Conservation (phyloP, 2,888 invertebrate species). For the Leucozona laternaria region DNA sequence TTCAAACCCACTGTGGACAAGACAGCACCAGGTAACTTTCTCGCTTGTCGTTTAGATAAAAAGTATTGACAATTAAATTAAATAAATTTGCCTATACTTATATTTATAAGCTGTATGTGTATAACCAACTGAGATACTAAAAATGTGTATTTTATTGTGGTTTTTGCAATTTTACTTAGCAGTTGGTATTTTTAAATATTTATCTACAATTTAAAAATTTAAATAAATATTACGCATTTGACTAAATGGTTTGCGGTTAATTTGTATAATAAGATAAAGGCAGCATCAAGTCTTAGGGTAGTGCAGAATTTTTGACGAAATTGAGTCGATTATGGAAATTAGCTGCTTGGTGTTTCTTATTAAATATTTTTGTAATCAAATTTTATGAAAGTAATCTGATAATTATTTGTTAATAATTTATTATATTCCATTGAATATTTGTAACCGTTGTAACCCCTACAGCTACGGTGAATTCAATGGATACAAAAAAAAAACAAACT, state of each 20-base stretch:
- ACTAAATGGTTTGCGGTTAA: neutral
- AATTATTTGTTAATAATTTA: neutral
- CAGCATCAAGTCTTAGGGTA: neutral
- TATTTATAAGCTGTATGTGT: too few relatives aligned
- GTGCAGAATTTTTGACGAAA: neutral
- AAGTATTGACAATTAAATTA: neutral
- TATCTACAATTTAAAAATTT: neutral
- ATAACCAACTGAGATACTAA: neutral
- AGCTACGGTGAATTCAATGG: too few relatives aligned
- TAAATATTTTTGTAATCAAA: neutral
- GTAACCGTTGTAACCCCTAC: neutral
- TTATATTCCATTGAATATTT: neutral
- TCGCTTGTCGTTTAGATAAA: neutral
- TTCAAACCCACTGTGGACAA: neutral
- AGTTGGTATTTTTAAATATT: neutral
- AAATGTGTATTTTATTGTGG: neutral
- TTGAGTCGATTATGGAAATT: neutral
- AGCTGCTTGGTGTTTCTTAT: neutral
- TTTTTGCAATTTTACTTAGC: neutral
- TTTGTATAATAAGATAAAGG: neutral
- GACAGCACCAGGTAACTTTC: neutral
- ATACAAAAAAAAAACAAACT: too few relatives aligned
- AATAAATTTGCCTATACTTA: slow-evolving; percentile 24
- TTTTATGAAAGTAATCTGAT: neutral
- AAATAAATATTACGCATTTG: neutral